Percentiles rank a stretch among this genome's conserved stretches.
phyloP scores from a whole-genome alignment of 2,888 invertebrate genomes.

The Mechanitis messenoides region DNA sequence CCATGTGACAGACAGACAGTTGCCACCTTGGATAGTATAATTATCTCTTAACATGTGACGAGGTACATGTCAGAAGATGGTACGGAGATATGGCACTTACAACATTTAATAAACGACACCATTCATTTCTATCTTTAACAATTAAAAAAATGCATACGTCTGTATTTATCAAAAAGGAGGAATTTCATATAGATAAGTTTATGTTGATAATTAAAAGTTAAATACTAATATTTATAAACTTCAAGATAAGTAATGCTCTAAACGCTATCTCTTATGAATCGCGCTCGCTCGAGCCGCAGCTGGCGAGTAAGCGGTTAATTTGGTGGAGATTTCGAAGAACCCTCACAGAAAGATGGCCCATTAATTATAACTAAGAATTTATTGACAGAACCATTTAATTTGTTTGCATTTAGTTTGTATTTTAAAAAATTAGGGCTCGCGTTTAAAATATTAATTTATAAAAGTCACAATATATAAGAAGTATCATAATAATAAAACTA shows the following conservation, averaged over 20 bases:
- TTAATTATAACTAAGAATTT: slow-evolving; percentile 19
- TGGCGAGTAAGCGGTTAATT: slow-evolving; percentile 26
- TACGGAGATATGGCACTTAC: not conserved
- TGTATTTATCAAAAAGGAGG: no score
- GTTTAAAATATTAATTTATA: no score
- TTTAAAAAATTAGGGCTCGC: no score
- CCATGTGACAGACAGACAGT: slow-evolving; percentile 51
- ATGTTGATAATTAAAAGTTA: no score
- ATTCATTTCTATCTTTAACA: no score
- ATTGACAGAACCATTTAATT: slow-evolving; percentile 3
- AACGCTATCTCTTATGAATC: slow-evolving; percentile 17
- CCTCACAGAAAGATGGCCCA: slow-evolving; percentile 14
- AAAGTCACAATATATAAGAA: no score
- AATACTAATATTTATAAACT: no score
- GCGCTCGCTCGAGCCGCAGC: slow-evolving; percentile 17
- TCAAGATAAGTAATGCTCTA: not conserved
- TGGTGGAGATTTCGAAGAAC: slow-evolving; percentile 27
- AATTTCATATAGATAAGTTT: no score
- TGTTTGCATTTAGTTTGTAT: not conserved
- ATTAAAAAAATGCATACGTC: no score
- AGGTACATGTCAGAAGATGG: slow-evolving; percentile 7
- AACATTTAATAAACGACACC: no score
- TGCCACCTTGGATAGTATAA: slow-evolving; percentile 67
- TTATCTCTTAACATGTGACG: slow-evolving; percentile 45
- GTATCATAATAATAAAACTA: no score